Evolutionary conservation across 2,888 invertebrate species (phyloP).

Genomic region (Rhodophaea formosa): DNA sequence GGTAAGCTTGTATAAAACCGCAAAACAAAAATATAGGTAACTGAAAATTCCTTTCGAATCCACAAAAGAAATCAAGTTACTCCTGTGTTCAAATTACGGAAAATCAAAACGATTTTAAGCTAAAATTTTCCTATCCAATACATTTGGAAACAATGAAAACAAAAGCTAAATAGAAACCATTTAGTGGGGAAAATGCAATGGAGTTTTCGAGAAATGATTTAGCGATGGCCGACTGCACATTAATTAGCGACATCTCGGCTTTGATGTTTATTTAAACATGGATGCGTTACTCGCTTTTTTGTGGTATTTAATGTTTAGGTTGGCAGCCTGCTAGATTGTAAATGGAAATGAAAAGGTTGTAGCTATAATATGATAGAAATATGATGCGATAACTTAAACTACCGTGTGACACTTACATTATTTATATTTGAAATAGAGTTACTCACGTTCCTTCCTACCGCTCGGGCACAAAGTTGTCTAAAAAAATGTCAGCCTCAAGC

Average conservation of each 20-base stretch:
- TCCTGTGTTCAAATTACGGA: background rate
- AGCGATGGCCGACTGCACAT: constrained; percentile 14
- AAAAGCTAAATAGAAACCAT: background rate
- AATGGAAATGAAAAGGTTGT: too few relatives aligned
- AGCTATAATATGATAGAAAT: too few relatives aligned
- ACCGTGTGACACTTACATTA: too few relatives aligned
- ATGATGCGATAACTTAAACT: too few relatives aligned
- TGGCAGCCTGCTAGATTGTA: too few relatives aligned
- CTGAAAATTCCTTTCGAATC: background rate
- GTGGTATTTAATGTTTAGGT: too few relatives aligned
- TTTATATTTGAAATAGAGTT: too few relatives aligned
- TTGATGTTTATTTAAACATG: background rate
- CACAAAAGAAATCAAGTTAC: background rate
- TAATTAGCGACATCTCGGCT: constrained; percentile 18
- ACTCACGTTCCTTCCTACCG: too few relatives aligned
- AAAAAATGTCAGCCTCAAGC: too few relatives aligned
- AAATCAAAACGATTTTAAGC: background rate
- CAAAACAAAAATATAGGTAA: too few relatives aligned
- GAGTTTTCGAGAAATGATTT: constrained; percentile 17
- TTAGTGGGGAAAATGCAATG: constrained; percentile 7
- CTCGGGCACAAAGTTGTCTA: too few relatives aligned
- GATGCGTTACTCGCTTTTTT: background rate
- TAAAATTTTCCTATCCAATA: constrained; percentile 6
- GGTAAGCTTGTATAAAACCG: too few relatives aligned
- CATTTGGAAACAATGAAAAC: constrained; percentile 7